These are phyloP conservation scores for Champsocephalus gunnari DNA, from an alignment of 2,797 vertebrate species.

Conservation along the genomic window DNA sequence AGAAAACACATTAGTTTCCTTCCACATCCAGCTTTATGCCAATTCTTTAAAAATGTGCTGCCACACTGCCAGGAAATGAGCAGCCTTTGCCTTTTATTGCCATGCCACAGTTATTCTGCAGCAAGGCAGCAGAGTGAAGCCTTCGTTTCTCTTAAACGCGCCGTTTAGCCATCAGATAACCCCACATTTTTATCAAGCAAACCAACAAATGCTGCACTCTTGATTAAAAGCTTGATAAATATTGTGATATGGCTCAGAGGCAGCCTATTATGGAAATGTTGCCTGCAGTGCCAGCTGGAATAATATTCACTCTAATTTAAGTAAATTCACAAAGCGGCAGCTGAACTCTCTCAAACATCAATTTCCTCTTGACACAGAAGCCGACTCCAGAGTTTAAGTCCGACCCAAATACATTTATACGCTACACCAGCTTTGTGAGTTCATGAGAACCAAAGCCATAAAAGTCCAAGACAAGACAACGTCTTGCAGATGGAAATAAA, in stretches of 20 bases:
- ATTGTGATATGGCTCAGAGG: constrained; percentile 24
- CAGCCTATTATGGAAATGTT: constrained; percentile 14
- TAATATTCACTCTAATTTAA: constrained; percentile 22
- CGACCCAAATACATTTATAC: constrained; percentile 37
- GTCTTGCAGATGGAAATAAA: constrained; percentile 48
- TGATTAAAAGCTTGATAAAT: constrained; percentile 17
- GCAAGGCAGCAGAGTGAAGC: constrained; percentile 43
- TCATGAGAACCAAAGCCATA: constrained; percentile 39
- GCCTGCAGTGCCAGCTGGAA: constrained; percentile 3
- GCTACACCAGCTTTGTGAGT: constrained; percentile 23
- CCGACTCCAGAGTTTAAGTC: constrained; percentile 25
- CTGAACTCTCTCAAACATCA: constrained; percentile 51
- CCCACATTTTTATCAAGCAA: constrained; percentile 24
- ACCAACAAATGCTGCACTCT: constrained; percentile 9
- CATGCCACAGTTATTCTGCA: constrained; percentile 36
- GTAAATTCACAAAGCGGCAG: constrained; percentile 22
- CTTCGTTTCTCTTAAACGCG: constrained; percentile 46
- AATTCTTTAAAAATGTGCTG: constrained; percentile 38
- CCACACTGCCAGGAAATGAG: constrained; percentile 61
- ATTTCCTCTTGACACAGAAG: constrained; percentile 66
- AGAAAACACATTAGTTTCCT: constrained; percentile 45
- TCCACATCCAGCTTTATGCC: constrained; percentile 47
- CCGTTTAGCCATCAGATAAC: constrained; percentile 34
- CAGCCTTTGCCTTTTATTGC: constrained; percentile 48
- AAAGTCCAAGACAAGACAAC: constrained; percentile 45